Evolutionary conservation across 2,888 invertebrate genomes (phyloP).

Genomic region (Drosophila koepferae): DNA sequence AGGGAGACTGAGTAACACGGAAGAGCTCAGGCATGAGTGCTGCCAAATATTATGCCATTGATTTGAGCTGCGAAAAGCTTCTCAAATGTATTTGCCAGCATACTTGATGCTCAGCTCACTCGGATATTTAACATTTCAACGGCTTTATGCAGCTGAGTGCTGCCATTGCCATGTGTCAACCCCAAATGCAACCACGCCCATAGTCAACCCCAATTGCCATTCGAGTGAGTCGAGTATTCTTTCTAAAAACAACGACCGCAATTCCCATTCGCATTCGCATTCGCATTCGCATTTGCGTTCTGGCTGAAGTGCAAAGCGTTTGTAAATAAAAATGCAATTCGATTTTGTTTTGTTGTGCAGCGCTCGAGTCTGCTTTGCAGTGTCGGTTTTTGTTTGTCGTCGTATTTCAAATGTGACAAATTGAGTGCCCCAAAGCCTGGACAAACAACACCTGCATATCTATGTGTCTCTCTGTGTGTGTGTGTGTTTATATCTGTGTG

Average conservation of each 20-base stretch:
- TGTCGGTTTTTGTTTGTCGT: constrained; percentile 65
- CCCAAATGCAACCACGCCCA: constrained; percentile 13
- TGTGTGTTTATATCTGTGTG: constrained; percentile 28
- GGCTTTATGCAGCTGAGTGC: constrained; percentile 40
- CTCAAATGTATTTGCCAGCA: constrained; percentile 11
- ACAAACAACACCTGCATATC: constrained; percentile 49
- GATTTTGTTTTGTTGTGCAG: constrained; percentile 67
- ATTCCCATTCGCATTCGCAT: constrained; percentile 6
- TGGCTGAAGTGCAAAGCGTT: constrained; percentile 72
- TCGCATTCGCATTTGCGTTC: constrained; percentile 29
- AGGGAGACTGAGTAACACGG: neutral
- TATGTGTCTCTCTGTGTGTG: constrained; percentile 8
- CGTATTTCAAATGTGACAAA: constrained; percentile 80
- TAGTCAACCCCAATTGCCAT: neutral
- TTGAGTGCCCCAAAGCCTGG: constrained; percentile 68
- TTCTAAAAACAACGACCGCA: constrained; percentile 53
- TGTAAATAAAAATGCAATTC: constrained; percentile 82
- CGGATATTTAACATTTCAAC: constrained; percentile 53
- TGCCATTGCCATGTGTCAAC: constrained; percentile 26
- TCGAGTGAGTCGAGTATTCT: constrained; percentile 12
- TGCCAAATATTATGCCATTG: constrained; percentile 27
- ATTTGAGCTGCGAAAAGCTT: constrained; percentile 17
- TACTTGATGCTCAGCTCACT: constrained; percentile 25
- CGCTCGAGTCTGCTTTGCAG: constrained; percentile 68
- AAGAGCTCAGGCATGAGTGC: neutral